Evolutionary conservation across 2,888 invertebrate species (phyloP), one percentile per base, ranked within the genome.

Genomic region (Tyria jacobaeae): DNA sequence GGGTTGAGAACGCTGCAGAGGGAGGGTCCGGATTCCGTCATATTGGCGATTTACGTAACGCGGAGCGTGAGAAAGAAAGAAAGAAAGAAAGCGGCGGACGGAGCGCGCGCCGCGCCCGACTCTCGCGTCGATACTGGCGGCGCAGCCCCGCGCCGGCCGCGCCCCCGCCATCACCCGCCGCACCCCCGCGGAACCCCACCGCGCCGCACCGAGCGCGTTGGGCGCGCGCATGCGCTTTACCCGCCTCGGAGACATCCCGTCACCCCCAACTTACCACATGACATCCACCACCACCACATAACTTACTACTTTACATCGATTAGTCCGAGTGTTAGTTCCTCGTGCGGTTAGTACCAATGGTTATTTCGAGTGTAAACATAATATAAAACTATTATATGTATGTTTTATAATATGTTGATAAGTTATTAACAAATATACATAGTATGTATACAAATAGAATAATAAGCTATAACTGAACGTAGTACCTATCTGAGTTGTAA

Each of bases 61-160:
- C 83, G 81, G 66, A 71, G 71, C 73, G 75, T 77, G 80, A 81
- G 73, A 77, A 79, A 78, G 76, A 70, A 56, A 71, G 39, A 69
- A 81, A 78, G 76, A 70, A 56, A 71, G 39, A 69, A 81, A 84
- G 88, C 89, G 89, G 89, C 91, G 83, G 82, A 87, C 82, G 82
- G 85, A 87, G 89, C 91, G 90, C 94, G 89, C 91, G 89, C 89
- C 92, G 92, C 94, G 93, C 89, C 92, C 90, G 92, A 92, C 91
- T 89, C 88, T 91, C 92, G 93, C 93, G 94, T 94, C 94, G 91
- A 93, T 92, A 92, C 92, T 90, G 89, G 82, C 86, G 78, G 83
- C 86, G 87, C 89, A 83, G 87, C 87, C 83, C 86, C 83, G 84
- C 84, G 75, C 86, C 75, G 69, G 58, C 73, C 66, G 64, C 75